phyloP scores from a whole-genome alignment of 2,797 vertebrate species.

The Gambusia yucatana region DNA sequence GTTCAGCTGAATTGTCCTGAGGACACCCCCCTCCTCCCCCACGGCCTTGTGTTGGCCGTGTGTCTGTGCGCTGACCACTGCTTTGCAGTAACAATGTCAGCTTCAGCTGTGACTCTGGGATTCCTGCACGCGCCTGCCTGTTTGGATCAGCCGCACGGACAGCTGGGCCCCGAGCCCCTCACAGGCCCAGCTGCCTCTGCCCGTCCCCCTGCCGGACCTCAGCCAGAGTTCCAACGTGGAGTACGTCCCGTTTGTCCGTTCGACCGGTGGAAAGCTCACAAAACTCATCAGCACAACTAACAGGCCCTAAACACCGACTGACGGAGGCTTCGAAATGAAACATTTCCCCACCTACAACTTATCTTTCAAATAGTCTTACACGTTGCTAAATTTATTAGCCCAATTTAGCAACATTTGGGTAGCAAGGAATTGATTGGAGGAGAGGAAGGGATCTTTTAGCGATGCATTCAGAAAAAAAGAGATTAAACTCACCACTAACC shows the following conservation, averaged over 20 bases:
- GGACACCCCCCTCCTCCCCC: no score
- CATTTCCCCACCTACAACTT: neutral
- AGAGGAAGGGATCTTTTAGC: neutral
- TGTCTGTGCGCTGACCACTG: conserved; percentile 16
- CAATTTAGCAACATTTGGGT: no score
- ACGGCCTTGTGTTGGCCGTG: neutral
- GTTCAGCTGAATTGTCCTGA: neutral
- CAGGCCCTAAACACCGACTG: neutral
- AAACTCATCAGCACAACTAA: neutral
- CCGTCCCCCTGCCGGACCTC: conserved; percentile 15
- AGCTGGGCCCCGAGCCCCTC: conserved; percentile 70
- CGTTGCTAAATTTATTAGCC: neutral
- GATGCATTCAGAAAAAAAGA: neutral
- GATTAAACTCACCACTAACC: no score
- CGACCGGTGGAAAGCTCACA: neutral
- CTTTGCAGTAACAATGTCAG: conserved; percentile 52
- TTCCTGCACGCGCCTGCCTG: conserved; percentile 82
- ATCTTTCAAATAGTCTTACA: neutral
- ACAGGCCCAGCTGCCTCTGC: conserved; percentile 75
- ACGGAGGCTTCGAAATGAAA: neutral
- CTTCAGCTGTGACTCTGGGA: conserved; percentile 79
- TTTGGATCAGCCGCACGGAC: conserved; percentile 71
- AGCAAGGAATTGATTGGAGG: neutral
- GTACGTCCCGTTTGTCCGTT: neutral
- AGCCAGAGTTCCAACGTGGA: no score